Percentiles rank a stretch among this genome's conserved stretches.
Evolutionary conservation across 2,888 invertebrate genomes (phyloP).

Genomic region (Hirtodrosophila duncani): DNA sequence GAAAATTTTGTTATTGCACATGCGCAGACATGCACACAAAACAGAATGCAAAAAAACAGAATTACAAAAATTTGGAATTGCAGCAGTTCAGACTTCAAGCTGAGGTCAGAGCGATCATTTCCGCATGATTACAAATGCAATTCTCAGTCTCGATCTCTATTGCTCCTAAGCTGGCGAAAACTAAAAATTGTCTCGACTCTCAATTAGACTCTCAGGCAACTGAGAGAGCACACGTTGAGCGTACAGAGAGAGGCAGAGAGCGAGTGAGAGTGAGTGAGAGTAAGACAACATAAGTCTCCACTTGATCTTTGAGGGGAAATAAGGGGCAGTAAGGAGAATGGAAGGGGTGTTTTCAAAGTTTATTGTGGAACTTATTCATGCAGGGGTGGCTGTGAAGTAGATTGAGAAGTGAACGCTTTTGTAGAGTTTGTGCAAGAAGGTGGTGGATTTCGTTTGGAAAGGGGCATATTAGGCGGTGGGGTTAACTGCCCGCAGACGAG

Average conservation of each 20-base stretch:
- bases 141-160: constrained; percentile 33
- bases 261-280: not conserved
- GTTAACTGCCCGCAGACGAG: constrained; percentile 11
- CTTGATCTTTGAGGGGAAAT: constrained; percentile 34
- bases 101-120: constrained; percentile 76
- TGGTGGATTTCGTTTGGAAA: constrained; percentile 24
- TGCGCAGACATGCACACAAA: constrained; percentile 42
- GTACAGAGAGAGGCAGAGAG: not conserved
- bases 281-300: constrained; percentile 42
- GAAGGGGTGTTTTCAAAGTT: not conserved
- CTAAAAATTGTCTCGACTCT: not conserved
- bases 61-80: constrained; percentile 50
- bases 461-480: constrained; percentile 8
- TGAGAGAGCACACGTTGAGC: not conserved
- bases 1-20: constrained; percentile 16
- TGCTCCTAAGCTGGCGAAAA: constrained; percentile 33
- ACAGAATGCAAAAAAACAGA: constrained; percentile 31
- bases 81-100: too few relatives aligned
- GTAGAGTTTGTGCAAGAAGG: too few relatives aligned
- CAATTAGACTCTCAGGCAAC: not conserved
- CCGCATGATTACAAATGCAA: constrained; percentile 75
- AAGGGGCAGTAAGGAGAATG: not conserved
- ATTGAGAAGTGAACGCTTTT: not conserved
- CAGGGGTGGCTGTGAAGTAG: constrained; percentile 27
- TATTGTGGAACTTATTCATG: constrained; percentile 18